Conservation (phyloP, 1,140 invertebrate genomes). For the Drosophila nebulosa region DNA sequence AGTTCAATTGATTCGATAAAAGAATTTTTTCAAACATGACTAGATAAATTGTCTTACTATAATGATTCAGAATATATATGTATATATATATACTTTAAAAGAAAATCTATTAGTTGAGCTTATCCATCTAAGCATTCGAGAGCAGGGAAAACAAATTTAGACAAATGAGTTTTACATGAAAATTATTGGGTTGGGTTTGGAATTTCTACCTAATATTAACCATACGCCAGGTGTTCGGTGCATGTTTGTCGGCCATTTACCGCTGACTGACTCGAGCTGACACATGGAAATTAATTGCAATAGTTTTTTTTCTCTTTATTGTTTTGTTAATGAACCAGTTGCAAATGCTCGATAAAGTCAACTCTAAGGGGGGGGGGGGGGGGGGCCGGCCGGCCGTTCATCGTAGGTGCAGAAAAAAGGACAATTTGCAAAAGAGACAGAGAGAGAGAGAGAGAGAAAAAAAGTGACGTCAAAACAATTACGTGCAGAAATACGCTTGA, state of each 20-base stretch:
- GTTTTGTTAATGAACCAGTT: slow-evolving; percentile 57
- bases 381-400: not conserved
- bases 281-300: slow-evolving; percentile 54
- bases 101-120: not conserved
- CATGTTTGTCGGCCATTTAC: slow-evolving; percentile 36
- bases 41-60: too few species aligned
- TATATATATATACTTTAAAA: not conserved
- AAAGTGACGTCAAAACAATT: slow-evolving; percentile 75
- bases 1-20: too few species aligned
- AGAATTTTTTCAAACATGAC: too few species aligned
- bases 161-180: not conserved
- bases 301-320: slow-evolving; percentile 25
- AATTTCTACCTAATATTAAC: slow-evolving; percentile 13
- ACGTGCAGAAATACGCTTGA: slow-evolving; percentile 74
- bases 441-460: too few species aligned
- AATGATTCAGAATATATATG: too few species aligned
- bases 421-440: slow-evolving; percentile 65
- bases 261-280: not conserved
- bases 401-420: slow-evolving; percentile 33
- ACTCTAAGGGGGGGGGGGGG: not conserved
- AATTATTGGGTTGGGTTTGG: not conserved
- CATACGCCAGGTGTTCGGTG: slow-evolving; percentile 40
- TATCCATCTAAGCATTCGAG: not conserved
- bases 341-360: slow-evolving; percentile 20
- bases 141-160: not conserved